Percentiles rank a stretch among this genome's conserved stretches.
Evolutionary conservation across 1,140 invertebrate genomes (phyloP).

Genomic region (Carposina sasakii): DNA sequence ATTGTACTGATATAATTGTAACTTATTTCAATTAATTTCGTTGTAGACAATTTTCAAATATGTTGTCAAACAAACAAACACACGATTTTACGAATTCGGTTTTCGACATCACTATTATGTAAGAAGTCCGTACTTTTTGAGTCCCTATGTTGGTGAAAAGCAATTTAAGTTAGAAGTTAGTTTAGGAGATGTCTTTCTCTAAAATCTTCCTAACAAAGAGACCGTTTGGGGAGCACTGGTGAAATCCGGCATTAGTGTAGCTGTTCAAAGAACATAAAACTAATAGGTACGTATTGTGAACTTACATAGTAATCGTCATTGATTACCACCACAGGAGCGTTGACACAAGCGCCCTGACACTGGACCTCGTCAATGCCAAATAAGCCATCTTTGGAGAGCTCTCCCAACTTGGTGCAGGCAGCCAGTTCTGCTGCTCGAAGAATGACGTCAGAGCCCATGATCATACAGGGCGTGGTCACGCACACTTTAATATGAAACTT

Average conservation of each 20-base stretch:
- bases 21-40: no score
- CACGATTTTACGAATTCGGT: no score
- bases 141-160: no score
- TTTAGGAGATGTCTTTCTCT: no score
- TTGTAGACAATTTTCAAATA: no score
- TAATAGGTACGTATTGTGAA: slow-evolving; percentile 1
- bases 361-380: slow-evolving; percentile 57
- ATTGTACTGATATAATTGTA: no score
- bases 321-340: slow-evolving; percentile 49
- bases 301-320: slow-evolving; percentile 61
- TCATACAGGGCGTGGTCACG: slow-evolving; percentile 54
- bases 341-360: slow-evolving; percentile 56
- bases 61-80: no score
- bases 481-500: slow-evolving; percentile 58
- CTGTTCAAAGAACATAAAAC: not conserved
- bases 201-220: no score
- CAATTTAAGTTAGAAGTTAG: no score
- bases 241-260: not conserved
- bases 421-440: slow-evolving; percentile 40
- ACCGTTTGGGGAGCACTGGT: no score
- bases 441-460: slow-evolving; percentile 49
- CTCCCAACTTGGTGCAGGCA: slow-evolving; percentile 34
- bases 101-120: no score
- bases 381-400: slow-evolving; percentile 39
- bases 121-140: no score